These are phyloP conservation scores for Gnathonemus echidnorhynchus DNA, from an alignment of 2,113 vertebrate genomes.

Conservation along the genomic window DNA sequence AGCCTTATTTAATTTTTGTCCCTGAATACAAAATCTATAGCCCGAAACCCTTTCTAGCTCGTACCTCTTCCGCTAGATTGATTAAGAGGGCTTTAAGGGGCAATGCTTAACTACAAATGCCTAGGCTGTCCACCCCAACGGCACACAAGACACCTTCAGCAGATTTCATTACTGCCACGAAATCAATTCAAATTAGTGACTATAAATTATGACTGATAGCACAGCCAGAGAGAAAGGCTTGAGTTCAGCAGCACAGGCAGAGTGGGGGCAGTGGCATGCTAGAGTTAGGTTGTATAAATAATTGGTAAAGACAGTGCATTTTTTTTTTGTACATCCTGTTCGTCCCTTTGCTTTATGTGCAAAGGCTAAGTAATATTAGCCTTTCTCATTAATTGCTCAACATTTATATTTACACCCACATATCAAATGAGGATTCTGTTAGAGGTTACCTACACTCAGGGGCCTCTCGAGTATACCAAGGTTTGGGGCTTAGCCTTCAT, in stretches of 20 bases:
- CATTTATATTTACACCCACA: background rate
- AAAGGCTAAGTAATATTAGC: background rate
- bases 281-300: background rate
- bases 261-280: background rate
- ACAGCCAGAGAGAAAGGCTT: background rate
- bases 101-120: background rate
- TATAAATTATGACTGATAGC: background rate
- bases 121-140: background rate
- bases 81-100: background rate
- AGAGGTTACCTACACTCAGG: background rate
- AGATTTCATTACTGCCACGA: conserved; percentile 7
- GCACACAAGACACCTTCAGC: background rate
- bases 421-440: background rate
- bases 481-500: background rate
- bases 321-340: background rate
- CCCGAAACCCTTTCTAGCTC: background rate
- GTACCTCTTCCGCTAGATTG: background rate
- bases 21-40: background rate
- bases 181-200: conserved; percentile 12
- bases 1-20: background rate
- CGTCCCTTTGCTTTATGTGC: background rate
- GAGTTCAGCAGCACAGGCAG: background rate
- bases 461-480: background rate
- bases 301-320: background rate
- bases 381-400: background rate